phyloP scores from a whole-genome alignment of 2,888 invertebrate genomes.

The Pristionchus arcanus region DNA sequence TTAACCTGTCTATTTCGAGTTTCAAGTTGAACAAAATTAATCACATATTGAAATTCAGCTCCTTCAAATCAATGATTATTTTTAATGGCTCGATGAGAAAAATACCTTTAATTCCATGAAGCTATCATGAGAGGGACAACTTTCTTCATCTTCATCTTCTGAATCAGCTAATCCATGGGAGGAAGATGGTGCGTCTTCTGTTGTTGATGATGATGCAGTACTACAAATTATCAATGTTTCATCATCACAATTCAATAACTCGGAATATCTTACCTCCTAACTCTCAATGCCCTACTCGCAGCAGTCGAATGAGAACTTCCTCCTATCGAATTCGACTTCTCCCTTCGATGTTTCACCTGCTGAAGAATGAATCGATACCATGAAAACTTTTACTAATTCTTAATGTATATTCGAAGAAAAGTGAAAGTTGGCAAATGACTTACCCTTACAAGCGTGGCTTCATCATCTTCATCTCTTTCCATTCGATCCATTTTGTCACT shows the following conservation, averaged over 20 bases:
- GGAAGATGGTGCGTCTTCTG: conserved; percentile 71
- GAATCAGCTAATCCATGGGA: conserved; percentile 90
- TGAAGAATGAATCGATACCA: not conserved
- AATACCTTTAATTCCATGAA: conserved; percentile 47
- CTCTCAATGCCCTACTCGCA: conserved; percentile 23
- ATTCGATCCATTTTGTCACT: conserved; percentile 25
- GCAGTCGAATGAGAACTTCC: conserved; percentile 10
- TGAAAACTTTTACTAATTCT: not conserved
- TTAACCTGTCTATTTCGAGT: not conserved
- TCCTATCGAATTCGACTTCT: conserved; percentile 58
- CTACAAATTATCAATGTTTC: conserved; percentile 53
- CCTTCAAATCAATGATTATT: not conserved
- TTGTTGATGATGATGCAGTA: conserved; percentile 76
- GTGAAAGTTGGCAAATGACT: not conserved
- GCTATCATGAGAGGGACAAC: conserved; percentile 75
- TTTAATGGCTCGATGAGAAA: not conserved
- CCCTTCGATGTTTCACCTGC: conserved; percentile 69
- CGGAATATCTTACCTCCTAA: conserved; percentile 34
- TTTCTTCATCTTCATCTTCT: conserved; percentile 88
- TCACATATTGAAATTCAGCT: not conserved
- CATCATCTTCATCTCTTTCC: conserved; percentile 58
- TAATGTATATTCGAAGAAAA: not conserved
- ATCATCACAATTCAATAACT: not conserved
- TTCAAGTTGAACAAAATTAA: not conserved
- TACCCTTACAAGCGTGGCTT: conserved; percentile 63